phyloP scores from a whole-genome alignment of 2,888 invertebrate genomes.

The Salpingus planirostris region DNA sequence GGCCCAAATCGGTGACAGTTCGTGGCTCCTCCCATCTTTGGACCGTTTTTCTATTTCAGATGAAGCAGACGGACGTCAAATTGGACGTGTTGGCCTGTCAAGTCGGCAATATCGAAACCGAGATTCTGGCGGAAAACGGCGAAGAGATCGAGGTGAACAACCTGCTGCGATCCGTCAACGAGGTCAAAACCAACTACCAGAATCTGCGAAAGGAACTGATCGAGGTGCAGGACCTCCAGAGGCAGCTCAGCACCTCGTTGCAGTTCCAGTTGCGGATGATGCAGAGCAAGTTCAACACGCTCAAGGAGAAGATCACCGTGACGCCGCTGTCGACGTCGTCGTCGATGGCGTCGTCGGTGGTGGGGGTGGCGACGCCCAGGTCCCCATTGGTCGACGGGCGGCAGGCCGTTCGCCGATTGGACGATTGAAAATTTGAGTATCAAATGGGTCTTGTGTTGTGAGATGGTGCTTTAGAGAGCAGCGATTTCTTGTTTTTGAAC shows the following conservation, averaged over 20 bases:
- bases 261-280: constrained; percentile 62
- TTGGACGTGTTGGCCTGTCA: constrained; percentile 66
- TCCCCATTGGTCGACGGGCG: too few relatives aligned
- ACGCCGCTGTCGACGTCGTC: constrained; percentile 10
- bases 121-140: constrained; percentile 42
- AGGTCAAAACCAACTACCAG: constrained; percentile 72
- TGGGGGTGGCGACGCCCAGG: constrained; percentile 3
- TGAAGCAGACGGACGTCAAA: constrained; percentile 63
- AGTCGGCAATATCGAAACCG: constrained; percentile 62
- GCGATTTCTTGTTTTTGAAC: too few relatives aligned
- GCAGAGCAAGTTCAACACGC: constrained; percentile 63
- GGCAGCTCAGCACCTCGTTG: constrained; percentile 67
- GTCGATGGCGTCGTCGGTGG: constrained; percentile 5
- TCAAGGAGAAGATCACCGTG: constrained; percentile 58
- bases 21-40: too few relatives aligned
- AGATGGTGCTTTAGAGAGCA: too few relatives aligned
- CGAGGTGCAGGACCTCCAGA: constrained; percentile 72
- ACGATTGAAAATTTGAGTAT: too few relatives aligned
- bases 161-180: constrained; percentile 66
- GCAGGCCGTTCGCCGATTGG: too few relatives aligned
- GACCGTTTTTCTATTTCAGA: constrained; percentile 44
- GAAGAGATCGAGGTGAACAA: constrained; percentile 60
- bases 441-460: too few relatives aligned
- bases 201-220: constrained; percentile 67
- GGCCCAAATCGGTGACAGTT: too few relatives aligned